phyloP scores from a whole-genome alignment of 1,140 invertebrate genomes.

The Chymomyza costata region DNA sequence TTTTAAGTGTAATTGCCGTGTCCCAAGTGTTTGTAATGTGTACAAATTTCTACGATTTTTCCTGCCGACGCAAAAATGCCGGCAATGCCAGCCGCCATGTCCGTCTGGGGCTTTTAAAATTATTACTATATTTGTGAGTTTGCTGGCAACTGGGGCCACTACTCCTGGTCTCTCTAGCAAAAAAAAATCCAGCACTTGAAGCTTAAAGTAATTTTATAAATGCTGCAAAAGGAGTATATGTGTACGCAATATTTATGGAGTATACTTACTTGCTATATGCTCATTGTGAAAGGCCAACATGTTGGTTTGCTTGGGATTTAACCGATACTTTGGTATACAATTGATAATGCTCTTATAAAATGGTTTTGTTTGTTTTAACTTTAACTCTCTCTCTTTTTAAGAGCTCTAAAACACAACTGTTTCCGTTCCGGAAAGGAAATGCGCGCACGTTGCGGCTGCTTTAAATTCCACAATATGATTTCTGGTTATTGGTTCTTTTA shows the following conservation, averaged over 20 bases:
- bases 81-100: conserved; percentile 1
- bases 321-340: too few relatives aligned
- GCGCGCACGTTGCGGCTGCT: conserved; percentile 29
- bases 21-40: conserved; percentile 63
- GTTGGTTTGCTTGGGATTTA: conserved; percentile 27
- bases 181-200: conserved; percentile 12
- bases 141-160: conserved; percentile 2
- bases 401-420: conserved; percentile 4
- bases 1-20: conserved; percentile 63
- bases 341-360: too few relatives aligned
- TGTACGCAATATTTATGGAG: conserved; percentile 7
- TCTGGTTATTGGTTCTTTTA: conserved; percentile 28
- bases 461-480: conserved; percentile 45
- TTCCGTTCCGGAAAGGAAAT: conserved; percentile 1
- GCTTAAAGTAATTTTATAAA: conserved; percentile 29
- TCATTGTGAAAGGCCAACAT: conserved; percentile 66
- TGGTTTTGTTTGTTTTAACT: too few relatives aligned
- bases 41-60: conserved; percentile 52
- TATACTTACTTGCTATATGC: conserved; percentile 57
- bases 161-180: not conserved
- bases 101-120: conserved; percentile 56
- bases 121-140: conserved; percentile 51
- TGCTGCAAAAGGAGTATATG: conserved; percentile 4
- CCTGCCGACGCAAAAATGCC: conserved; percentile 10
- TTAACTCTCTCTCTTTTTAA: too few relatives aligned